A percentile compares a stretch with the other conserved stretches of the same genome.
Conservation (phyloP, 2,113 vertebrate species). For the Tapirus terrestris region DNA sequence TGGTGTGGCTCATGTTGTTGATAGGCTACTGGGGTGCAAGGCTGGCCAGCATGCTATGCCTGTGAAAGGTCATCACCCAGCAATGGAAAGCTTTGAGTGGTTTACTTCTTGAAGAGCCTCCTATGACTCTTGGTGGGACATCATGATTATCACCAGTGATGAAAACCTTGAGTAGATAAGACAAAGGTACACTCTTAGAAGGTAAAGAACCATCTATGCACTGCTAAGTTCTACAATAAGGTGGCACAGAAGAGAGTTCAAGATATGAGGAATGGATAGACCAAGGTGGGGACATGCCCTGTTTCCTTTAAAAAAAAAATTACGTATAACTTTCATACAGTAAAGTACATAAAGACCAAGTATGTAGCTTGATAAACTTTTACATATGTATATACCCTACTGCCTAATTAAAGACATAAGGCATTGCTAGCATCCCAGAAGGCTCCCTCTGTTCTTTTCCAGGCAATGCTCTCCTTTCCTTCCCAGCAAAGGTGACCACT, state of each 20-base stretch:
- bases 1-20: background rate
- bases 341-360: background rate
- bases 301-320: background rate
- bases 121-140: background rate
- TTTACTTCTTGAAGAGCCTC: background rate
- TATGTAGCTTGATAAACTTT: background rate
- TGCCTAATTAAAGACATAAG: background rate
- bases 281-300: background rate
- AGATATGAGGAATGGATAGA: background rate
- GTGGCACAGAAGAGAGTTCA: background rate
- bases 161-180: background rate
- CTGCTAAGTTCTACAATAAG: background rate
- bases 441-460: background rate
- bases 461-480: background rate
- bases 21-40: background rate
- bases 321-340: background rate
- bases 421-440: background rate
- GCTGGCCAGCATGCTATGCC: background rate
- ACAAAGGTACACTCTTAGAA: background rate
- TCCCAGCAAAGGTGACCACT: background rate
- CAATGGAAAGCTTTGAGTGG: background rate
- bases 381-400: fast-evolving
- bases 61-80: background rate
- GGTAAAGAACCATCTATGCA: background rate
- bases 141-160: background rate